Evolutionary conservation across 2,113 vertebrate species (phyloP).

Genomic region (Corydoras sp.): DNA sequence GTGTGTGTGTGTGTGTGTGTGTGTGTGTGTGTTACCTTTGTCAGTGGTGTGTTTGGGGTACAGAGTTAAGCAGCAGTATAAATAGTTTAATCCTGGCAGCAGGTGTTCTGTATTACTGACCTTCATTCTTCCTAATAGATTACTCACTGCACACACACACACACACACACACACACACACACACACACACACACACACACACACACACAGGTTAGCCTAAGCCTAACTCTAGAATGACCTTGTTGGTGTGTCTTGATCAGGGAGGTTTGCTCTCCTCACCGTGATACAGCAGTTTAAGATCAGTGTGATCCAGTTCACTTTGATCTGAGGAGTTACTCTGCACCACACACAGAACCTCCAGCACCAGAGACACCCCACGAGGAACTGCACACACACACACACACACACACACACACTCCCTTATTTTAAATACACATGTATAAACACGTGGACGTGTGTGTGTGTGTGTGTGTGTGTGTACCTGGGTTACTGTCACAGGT

Average conservation of each 20-base stretch:
- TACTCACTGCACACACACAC: slow-evolving; percentile 72
- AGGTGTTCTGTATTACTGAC: slow-evolving; percentile 65
- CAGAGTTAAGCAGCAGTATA: slow-evolving; percentile 80
- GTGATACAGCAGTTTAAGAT: slow-evolving; percentile 37
- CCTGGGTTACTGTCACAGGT: slow-evolving; percentile 47
- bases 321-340: slow-evolving; percentile 13
- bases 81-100: slow-evolving; percentile 81
- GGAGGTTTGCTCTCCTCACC: slow-evolving; percentile 18
- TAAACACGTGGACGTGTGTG: slow-evolving; percentile 5
- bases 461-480: slow-evolving; percentile 22
- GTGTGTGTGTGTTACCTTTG: slow-evolving; percentile 68
- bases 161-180: slow-evolving; percentile 13
- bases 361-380: slow-evolving; percentile 19
- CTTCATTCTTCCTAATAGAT: slow-evolving; percentile 74
- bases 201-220: neutral
- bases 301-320: slow-evolving; percentile 23
- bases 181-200: slow-evolving; percentile 4
- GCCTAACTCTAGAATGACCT: neutral
- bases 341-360: slow-evolving; percentile 31
- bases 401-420: neutral
- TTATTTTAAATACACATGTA: neutral
- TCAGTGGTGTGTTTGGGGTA: slow-evolving; percentile 71
- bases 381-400: neutral
- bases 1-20: no score
- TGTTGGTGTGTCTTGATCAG: neutral